These are phyloP conservation scores for Zele albiditarsus DNA, from an alignment of 2,888 invertebrate genomes.

Conservation along the genomic window DNA sequence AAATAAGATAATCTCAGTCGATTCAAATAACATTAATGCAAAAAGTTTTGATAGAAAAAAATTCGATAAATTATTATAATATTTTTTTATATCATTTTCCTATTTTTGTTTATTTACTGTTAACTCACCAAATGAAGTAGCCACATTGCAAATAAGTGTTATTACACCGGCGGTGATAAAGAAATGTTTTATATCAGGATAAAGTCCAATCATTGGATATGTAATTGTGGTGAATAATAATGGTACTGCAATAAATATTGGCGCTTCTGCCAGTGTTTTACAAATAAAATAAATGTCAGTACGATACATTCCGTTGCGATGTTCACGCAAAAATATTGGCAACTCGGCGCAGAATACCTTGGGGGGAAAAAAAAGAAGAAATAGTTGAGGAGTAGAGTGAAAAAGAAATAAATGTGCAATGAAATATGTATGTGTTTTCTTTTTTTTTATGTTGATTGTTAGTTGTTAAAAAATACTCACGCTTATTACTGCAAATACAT, in stretches of 20 bases:
- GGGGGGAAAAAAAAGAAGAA: conserved; percentile 32
- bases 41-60: not conserved
- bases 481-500: conserved; percentile 94
- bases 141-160: conserved; percentile 89
- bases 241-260: conserved; percentile 89
- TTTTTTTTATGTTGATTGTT: conserved; percentile 15
- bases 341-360: conserved; percentile 93
- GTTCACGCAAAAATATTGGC: conserved; percentile 91
- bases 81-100: conserved; percentile 21
- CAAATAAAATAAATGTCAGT: conserved; percentile 93
- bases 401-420: conserved; percentile 20
- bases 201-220: conserved; percentile 92
- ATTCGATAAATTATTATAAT: conserved; percentile 18
- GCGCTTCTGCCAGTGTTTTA: conserved; percentile 92
- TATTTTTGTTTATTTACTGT: conserved; percentile 20
- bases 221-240: conserved; percentile 86
- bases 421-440: not conserved
- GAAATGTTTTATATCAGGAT: conserved; percentile 80
- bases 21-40: conserved; percentile 36
- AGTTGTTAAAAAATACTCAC: conserved; percentile 76
- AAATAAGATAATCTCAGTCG: conserved; percentile 42
- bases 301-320: conserved; percentile 92
- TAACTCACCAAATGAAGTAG: conserved; percentile 87
- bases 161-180: conserved; percentile 84
- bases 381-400: conserved; percentile 21